Percentiles rank a stretch among this genome's conserved stretches.
phyloP scores from a whole-genome alignment of 1,140 invertebrate genomes.

The Idris sp. region DNA sequence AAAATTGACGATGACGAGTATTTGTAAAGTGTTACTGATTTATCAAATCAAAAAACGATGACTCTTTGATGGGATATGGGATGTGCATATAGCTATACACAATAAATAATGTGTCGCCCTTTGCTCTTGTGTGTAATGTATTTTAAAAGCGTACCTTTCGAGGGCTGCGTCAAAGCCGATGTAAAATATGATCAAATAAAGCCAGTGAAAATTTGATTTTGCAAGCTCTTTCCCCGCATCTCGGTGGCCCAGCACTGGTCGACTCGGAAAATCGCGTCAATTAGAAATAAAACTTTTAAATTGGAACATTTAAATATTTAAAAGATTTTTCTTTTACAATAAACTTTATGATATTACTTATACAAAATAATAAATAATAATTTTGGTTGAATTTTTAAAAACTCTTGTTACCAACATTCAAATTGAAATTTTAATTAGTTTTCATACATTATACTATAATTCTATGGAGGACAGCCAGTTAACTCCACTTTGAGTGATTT shows the following conservation, averaged over 20 bases:
- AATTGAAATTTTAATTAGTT: no score
- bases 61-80: conserved; percentile 17
- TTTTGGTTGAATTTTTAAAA: no score
- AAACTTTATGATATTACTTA: no score
- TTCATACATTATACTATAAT: no score
- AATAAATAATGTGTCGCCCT: conserved; percentile 48
- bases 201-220: conserved; percentile 69
- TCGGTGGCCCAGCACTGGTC: conserved; percentile 38
- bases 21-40: conserved; percentile 14
- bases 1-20: no score
- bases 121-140: conserved; percentile 67
- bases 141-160: conserved; percentile 71
- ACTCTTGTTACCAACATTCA: no score
- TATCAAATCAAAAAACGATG: conserved; percentile 38
- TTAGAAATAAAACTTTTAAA: conserved; percentile 41
- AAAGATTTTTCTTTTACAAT: no score
- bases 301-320: neutral
- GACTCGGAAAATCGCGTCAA: conserved; percentile 64
- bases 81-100: conserved; percentile 32
- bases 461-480: no score
- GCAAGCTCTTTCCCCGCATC: conserved; percentile 65
- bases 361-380: no score
- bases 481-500: no score
- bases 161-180: conserved; percentile 71
- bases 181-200: conserved; percentile 74